Conservation (phyloP, 2,113 vertebrate species). For the Amphilophus citrinellus region DNA sequence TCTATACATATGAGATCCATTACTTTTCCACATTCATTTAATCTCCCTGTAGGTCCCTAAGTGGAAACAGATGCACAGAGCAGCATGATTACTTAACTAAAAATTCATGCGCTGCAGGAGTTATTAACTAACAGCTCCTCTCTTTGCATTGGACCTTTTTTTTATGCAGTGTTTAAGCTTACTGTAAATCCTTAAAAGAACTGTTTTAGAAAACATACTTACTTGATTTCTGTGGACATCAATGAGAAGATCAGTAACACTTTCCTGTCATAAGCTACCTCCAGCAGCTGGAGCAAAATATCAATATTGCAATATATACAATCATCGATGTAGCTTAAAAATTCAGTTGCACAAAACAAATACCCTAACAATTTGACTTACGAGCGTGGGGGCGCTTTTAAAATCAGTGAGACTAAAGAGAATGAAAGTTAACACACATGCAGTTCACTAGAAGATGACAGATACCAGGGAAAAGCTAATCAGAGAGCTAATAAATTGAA, state of each 20-base stretch:
- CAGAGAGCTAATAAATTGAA: neutral
- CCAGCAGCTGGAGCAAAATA: neutral
- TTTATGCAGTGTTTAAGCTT: neutral
- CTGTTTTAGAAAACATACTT: neutral
- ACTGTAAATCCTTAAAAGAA: neutral
- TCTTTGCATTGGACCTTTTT: neutral
- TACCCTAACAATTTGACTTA: rapidly evolving
- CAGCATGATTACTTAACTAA: slow-evolving; percentile 40
- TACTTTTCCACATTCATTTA: slow-evolving; percentile 56
- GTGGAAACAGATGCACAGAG: slow-evolving; percentile 68
- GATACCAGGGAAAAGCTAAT: rapidly evolving
- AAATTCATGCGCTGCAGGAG: slow-evolving; percentile 32
- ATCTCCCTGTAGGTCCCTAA: slow-evolving; percentile 60
- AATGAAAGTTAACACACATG: neutral
- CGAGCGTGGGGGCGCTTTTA: rapidly evolving
- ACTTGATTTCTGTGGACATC: neutral
- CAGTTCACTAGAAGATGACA: neutral
- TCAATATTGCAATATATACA: neutral
- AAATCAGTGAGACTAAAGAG: neutral
- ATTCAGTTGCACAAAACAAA: neutral
- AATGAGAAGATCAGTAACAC: neutral
- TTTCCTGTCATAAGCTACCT: neutral
- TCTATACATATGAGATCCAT: slow-evolving; percentile 58
- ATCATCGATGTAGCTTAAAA: neutral
- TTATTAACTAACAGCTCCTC: slow-evolving; percentile 34